These are phyloP conservation scores for Tenrec ecaudatus DNA, from an alignment of 2,113 vertebrate genomes.

Conservation along the genomic window DNA sequence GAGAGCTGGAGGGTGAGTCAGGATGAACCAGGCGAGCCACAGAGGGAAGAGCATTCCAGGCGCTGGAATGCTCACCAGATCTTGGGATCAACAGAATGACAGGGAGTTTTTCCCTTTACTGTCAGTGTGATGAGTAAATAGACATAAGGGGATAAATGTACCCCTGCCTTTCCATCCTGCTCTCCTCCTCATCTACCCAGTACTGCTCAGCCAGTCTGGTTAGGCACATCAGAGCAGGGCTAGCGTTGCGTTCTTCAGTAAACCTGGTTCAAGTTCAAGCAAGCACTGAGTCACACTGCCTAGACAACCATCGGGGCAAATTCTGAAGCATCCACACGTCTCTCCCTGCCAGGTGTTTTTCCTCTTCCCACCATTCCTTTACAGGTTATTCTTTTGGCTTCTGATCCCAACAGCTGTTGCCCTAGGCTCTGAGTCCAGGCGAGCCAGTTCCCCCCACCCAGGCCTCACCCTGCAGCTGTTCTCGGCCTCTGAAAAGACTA, in stretches of 20 bases:
- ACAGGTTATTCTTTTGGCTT: neutral
- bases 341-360: neutral
- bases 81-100: neutral
- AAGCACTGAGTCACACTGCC: neutral
- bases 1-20: neutral
- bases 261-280: slow-evolving; percentile 19
- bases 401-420: slow-evolving; percentile 17
- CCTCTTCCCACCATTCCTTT: neutral
- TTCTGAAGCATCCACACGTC: neutral
- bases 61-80: neutral
- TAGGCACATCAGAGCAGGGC: neutral
- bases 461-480: neutral
- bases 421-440: neutral
- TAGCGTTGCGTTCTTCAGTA: neutral
- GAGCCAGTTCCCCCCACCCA: neutral
- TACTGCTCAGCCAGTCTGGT: neutral
- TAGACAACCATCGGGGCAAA: neutral
- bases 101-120: slow-evolving; percentile 10
- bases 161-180: neutral
- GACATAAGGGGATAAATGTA: neutral
- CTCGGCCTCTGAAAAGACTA: neutral
- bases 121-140: neutral
- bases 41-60: neutral
- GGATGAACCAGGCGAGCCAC: neutral
- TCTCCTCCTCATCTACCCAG: neutral